Conservation (phyloP, 2,113 vertebrate species). For the Peromyscus polionotus region DNA sequence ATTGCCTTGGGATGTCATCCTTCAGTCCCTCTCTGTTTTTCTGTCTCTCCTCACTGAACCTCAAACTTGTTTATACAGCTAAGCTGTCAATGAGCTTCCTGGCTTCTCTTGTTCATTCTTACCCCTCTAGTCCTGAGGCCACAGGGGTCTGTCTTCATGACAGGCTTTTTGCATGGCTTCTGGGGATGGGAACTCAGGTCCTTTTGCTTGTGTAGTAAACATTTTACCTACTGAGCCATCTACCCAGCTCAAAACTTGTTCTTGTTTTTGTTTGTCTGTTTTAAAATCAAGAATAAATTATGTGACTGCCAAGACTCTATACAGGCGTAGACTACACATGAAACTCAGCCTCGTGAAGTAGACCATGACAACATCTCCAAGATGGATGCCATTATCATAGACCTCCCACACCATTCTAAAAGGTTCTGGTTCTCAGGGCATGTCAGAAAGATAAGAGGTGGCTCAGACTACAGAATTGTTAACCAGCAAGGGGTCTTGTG, state of each 20-base stretch:
- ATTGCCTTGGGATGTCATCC: not conserved
- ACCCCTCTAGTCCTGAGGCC: no score
- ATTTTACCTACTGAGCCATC: not conserved
- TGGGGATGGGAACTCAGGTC: not conserved
- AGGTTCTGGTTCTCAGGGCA: not conserved
- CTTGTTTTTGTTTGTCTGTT: not conserved
- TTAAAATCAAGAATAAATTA: not conserved
- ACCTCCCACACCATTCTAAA: not conserved
- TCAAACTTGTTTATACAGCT: no score
- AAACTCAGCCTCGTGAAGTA: not conserved
- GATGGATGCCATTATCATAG: not conserved
- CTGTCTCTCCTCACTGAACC: not conserved
- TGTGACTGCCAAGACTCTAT: not conserved
- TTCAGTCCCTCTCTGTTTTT: not conserved
- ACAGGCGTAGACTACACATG: not conserved
- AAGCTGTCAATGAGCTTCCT: no score
- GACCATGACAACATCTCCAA: not conserved
- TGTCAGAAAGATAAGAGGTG: not conserved
- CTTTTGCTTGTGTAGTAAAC: not conserved
- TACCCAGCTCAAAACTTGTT: not conserved
- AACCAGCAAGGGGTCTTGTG: not conserved
- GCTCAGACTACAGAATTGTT: not conserved
- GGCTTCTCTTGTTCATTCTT: not conserved
- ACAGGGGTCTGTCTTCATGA: not conserved
- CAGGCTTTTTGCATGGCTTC: not conserved